These are phyloP conservation scores for Marronus borbonicus DNA, from an alignment of 2,888 invertebrate genomes.

Conservation along the genomic window DNA sequence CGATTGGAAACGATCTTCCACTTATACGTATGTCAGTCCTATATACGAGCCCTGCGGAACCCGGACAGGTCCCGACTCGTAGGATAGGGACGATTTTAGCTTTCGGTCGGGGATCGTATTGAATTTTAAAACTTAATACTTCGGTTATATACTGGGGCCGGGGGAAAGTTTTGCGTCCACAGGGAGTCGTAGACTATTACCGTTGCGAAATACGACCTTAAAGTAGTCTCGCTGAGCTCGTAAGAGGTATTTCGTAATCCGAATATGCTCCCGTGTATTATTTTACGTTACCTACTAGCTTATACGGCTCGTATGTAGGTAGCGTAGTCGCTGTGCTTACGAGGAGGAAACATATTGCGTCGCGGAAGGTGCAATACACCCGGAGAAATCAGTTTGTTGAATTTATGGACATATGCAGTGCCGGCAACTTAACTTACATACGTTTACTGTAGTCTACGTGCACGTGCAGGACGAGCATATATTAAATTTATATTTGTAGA, in stretches of 20 bases:
- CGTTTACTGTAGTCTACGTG: too few species aligned
- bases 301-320: background rate
- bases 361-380: background rate
- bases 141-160: slow-evolving; percentile 26
- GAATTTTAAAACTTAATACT: slow-evolving; percentile 58
- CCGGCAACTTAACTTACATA: background rate
- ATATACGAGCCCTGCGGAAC: background rate
- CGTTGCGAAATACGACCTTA: slow-evolving; percentile 40
- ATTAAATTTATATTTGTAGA: too few species aligned
- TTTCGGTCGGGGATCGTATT: slow-evolving; percentile 46
- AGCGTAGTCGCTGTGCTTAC: background rate
- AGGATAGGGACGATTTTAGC: slow-evolving; percentile 38
- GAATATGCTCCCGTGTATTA: slow-evolving; percentile 39
- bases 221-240: slow-evolving; percentile 31
- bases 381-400: slow-evolving; percentile 1
- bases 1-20: background rate
- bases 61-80: background rate
- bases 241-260: slow-evolving; percentile 43
- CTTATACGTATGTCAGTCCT: background rate
- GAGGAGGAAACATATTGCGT: background rate
- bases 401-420: background rate
- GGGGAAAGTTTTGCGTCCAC: slow-evolving; percentile 35
- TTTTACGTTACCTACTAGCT: slow-evolving; percentile 17
- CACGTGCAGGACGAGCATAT: background rate
- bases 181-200: slow-evolving; percentile 49